phyloP scores from a whole-genome alignment of 2,113 vertebrate species.

The Lipotes vexillifer region DNA sequence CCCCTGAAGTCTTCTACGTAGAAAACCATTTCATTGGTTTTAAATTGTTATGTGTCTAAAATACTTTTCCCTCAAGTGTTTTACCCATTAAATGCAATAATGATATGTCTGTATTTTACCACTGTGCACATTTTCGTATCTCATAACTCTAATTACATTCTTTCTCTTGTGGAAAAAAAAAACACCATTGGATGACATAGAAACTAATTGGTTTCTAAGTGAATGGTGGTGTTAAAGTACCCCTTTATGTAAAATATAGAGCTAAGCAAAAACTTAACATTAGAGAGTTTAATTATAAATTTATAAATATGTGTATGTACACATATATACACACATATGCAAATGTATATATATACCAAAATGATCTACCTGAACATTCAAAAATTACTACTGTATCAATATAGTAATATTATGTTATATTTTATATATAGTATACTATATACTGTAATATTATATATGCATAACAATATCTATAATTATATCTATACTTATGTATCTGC shows the following conservation, averaged over 20 bases:
- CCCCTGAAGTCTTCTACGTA: not conserved
- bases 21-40: conserved; percentile 52
- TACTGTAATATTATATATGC: not conserved
- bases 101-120: conserved; percentile 41
- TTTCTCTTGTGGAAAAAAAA: not conserved
- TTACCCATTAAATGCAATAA: conserved; percentile 57
- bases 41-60: conserved; percentile 44
- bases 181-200: not conserved
- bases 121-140: conserved; percentile 36
- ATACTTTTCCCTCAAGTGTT: conserved; percentile 26
- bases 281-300: conserved; percentile 1
- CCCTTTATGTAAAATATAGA: conserved; percentile 46
- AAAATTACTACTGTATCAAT: not conserved
- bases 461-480: not conserved
- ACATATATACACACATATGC: not conserved
- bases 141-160: conserved; percentile 23
- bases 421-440: not conserved
- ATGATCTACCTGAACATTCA: not conserved
- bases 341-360: not conserved
- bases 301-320: not conserved
- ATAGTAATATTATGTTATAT: not conserved
- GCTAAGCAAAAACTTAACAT: not conserved
- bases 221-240: conserved; percentile 27
- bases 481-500: not conserved
- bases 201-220: conserved; percentile 54